Evolutionary conservation across 2,888 invertebrate genomes (phyloP).

Genomic region (Stenoptilia bipunctidactyla): DNA sequence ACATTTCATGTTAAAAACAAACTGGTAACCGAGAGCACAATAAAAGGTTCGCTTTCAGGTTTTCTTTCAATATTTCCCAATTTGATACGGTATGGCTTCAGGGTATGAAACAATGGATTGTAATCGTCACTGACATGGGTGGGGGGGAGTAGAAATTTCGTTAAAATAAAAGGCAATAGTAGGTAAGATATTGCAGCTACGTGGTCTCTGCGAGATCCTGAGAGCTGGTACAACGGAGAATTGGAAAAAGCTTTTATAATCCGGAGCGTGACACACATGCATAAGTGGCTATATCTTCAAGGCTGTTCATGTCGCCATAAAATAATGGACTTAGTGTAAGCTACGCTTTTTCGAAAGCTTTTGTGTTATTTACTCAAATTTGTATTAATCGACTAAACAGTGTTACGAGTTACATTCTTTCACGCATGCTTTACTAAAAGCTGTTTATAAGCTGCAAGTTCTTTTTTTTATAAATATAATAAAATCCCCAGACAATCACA

Average conservation of each 20-base stretch:
- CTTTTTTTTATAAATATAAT: too few species aligned
- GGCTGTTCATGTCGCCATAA: neutral
- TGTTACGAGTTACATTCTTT: too few species aligned
- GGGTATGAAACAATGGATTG: slow-evolving; percentile 59
- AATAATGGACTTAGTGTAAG: too few species aligned
- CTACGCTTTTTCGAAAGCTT: too few species aligned
- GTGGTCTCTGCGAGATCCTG: slow-evolving; percentile 55
- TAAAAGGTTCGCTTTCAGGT: slow-evolving; percentile 54
- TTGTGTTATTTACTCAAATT: too few species aligned
- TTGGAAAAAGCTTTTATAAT: slow-evolving; percentile 73
- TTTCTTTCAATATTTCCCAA: slow-evolving; percentile 67
- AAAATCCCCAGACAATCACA: too few species aligned
- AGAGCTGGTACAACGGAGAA: slow-evolving; percentile 62
- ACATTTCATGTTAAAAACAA: slow-evolving; percentile 19
- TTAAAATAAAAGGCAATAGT: slow-evolving; percentile 69
- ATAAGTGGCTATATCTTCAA: slow-evolving; percentile 26
- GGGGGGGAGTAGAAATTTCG: slow-evolving; percentile 66
- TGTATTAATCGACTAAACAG: too few species aligned
- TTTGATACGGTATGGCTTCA: slow-evolving; percentile 53
- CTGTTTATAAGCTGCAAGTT: too few species aligned
- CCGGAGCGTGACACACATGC: slow-evolving; percentile 67
- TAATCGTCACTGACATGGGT: slow-evolving; percentile 63
- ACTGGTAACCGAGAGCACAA: slow-evolving; percentile 26
- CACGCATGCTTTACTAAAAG: too few species aligned
- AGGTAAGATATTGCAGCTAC: slow-evolving; percentile 69